Conservation (phyloP, 2,888 invertebrate species). For the Habroteleia sp. region DNA sequence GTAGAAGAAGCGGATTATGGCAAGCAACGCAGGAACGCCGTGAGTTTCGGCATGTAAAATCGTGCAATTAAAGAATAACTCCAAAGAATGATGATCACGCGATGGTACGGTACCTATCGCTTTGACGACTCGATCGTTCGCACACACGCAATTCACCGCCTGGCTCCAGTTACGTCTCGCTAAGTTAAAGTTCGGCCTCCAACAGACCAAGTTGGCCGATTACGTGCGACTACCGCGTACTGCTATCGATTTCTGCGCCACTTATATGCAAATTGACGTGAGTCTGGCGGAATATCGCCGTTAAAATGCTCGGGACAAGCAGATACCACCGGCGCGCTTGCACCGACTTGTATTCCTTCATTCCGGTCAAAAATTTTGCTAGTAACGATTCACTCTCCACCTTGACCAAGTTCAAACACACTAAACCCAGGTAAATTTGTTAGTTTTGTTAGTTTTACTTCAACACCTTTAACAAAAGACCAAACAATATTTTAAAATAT, state of each 20-base stretch:
- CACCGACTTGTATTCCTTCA: constrained; percentile 63
- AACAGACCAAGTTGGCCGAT: constrained; percentile 27
- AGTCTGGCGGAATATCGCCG: constrained; percentile 53
- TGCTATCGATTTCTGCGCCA: constrained; percentile 43
- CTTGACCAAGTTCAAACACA: constrained; percentile 69
- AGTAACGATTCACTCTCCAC: constrained; percentile 63
- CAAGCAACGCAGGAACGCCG: constrained; percentile 7
- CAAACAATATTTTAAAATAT: too few species aligned
- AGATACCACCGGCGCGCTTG: constrained; percentile 67
- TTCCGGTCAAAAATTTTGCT: constrained; percentile 39
- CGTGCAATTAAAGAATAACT: constrained; percentile 11
- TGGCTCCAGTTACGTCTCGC: constrained; percentile 71
- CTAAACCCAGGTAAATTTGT: constrained; percentile 71
- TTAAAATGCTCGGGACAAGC: constrained; percentile 70
- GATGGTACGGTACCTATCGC: constrained; percentile 76
- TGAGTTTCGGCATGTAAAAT: constrained; percentile 42
- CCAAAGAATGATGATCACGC: constrained; percentile 63
- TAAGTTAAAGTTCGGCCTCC: constrained; percentile 70
- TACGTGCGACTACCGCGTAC: constrained; percentile 43
- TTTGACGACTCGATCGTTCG: constrained; percentile 69
- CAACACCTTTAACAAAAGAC: too few species aligned
- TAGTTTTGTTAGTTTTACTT: too few species aligned
- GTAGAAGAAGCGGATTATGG: neutral
- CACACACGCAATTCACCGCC: constrained; percentile 76
- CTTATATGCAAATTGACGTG: constrained; percentile 53